Percentiles rank a stretch among this genome's conserved stretches.
Evolutionary conservation across 2,888 invertebrate genomes (phyloP).

Genomic region (Leucania comma): DNA sequence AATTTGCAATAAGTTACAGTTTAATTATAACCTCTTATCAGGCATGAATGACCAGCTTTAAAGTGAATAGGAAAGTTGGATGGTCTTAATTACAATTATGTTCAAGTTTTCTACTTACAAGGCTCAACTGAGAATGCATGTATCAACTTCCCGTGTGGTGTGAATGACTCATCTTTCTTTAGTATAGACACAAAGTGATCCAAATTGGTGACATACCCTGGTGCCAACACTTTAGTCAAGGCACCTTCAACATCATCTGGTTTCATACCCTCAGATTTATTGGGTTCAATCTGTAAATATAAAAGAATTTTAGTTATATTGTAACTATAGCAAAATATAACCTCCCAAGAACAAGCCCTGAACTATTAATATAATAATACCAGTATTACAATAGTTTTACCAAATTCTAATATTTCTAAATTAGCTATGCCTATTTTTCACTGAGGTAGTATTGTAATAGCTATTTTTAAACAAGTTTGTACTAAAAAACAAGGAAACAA

Average conservation of each 20-base stretch:
- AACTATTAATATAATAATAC: background rate
- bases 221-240: slow-evolving; percentile 93
- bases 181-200: slow-evolving; percentile 93
- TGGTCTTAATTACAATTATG: background rate
- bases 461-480: background rate
- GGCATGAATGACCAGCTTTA: background rate
- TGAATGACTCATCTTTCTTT: slow-evolving; percentile 94
- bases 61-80: background rate
- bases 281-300: slow-evolving; percentile 87
- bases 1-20: slow-evolving; percentile 15
- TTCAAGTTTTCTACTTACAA: slow-evolving; percentile 71
- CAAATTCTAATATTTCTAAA: background rate
- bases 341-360: slow-evolving; percentile 16
- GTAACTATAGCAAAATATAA: slow-evolving; percentile 15
- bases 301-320: background rate
- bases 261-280: slow-evolving; percentile 90
- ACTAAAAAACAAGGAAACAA: slow-evolving; percentile 2
- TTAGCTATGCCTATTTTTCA: background rate
- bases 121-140: slow-evolving; percentile 90
- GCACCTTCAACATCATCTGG: slow-evolving; percentile 94
- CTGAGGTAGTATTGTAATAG: background rate
- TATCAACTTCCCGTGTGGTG: slow-evolving; percentile 93
- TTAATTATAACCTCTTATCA: background rate
- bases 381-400: background rate
- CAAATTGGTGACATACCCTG: slow-evolving; percentile 93